These are phyloP conservation scores for Chromobotia macracanthus DNA, from an alignment of 2,797 vertebrate species.

Conservation along the genomic window DNA sequence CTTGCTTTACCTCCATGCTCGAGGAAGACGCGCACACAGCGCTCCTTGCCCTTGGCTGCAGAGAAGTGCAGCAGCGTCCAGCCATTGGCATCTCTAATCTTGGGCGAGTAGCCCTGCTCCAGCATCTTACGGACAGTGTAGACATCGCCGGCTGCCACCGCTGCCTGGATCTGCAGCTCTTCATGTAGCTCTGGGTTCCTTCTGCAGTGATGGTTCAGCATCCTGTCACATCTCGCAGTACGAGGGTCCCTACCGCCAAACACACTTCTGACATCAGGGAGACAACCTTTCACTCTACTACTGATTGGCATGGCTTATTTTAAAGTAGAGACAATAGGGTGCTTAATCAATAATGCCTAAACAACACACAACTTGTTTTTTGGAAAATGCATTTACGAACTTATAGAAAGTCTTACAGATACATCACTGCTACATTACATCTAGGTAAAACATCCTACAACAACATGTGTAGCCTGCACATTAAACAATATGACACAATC, in stretches of 20 bases:
- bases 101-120: constrained; percentile 96
- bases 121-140: constrained; percentile 97
- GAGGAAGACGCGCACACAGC: constrained; percentile 95
- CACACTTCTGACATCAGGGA: background rate
- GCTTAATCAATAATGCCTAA: too few species aligned
- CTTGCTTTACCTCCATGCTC: constrained; percentile 90
- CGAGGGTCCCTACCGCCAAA: constrained; percentile 61
- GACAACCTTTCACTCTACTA: background rate
- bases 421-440: too few species aligned
- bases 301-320: too few species aligned
- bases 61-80: constrained; percentile 99
- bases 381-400: background rate
- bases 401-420: background rate
- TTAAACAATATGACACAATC: background rate
- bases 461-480: background rate
- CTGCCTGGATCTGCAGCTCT: constrained; percentile 98
- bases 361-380: background rate
- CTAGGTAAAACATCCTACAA: too few species aligned
- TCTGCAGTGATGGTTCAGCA: constrained; percentile 99
- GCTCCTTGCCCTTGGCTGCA: constrained; percentile 94
- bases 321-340: too few species aligned
- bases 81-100: constrained; percentile 94
- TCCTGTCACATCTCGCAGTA: constrained; percentile 87
- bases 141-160: constrained; percentile 94
- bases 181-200: constrained; percentile 97